A percentile compares a stretch with the other conserved stretches of the same genome.
Evolutionary conservation across 2,113 vertebrate species (phyloP).

Genomic region (Bettongia penicillata): DNA sequence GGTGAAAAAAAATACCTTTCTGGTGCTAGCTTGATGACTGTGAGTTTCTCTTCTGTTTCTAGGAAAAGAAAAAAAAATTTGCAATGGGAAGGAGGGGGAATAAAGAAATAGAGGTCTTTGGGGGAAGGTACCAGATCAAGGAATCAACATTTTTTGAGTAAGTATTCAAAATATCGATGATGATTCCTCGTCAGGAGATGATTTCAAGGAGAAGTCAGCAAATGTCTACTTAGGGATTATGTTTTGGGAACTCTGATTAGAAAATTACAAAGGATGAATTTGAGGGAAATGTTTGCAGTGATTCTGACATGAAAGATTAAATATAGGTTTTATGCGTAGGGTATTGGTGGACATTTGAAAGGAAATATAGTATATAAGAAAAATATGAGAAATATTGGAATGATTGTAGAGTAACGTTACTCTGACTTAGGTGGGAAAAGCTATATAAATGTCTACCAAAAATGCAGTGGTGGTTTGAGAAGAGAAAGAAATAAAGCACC

Average conservation of each 20-base stretch:
- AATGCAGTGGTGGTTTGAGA: conserved; percentile 44
- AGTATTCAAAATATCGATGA: conserved; percentile 40
- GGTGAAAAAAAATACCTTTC: background rate
- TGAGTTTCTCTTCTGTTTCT: conserved; percentile 11
- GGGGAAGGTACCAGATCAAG: conserved; percentile 17
- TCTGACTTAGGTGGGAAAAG: conserved; percentile 41
- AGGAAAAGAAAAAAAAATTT: conserved; percentile 36
- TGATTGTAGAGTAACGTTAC: conserved; percentile 66
- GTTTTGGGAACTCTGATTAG: conserved; percentile 63
- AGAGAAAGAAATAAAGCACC: conserved; percentile 40
- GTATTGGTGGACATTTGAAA: conserved; percentile 57
- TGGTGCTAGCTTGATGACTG: background rate
- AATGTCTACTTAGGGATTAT: conserved; percentile 58
- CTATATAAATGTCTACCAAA: conserved; percentile 46
- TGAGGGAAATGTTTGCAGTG: conserved; percentile 66
- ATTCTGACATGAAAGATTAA: conserved; percentile 63
- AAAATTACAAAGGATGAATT: conserved; percentile 63
- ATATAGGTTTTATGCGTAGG: conserved; percentile 54
- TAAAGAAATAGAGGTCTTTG: background rate
- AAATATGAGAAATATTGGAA: conserved; percentile 64
- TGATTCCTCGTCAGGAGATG: conserved; percentile 58
- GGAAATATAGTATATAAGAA: conserved; percentile 52
- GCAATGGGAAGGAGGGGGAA: background rate
- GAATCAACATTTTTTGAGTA: conserved; percentile 32
- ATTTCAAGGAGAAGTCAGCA: conserved; percentile 55